Percentiles rank a stretch among this genome's conserved stretches.
These are phyloP conservation scores for Lasioglossum figueresi DNA, from an alignment of 2,888 invertebrate genomes.

Conservation along the genomic window DNA sequence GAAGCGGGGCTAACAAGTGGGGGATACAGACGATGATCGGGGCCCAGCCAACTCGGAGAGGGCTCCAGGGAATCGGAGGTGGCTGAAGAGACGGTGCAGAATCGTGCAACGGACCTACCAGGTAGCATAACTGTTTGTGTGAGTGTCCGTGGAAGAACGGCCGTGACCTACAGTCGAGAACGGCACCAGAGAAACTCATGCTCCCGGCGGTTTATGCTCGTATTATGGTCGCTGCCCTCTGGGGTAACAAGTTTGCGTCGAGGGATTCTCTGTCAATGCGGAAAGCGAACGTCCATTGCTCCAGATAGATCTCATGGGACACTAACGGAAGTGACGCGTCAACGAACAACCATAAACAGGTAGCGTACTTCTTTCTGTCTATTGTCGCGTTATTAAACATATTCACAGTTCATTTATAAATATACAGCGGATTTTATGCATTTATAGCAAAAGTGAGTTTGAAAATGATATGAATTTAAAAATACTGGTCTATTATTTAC, in stretches of 20 bases:
- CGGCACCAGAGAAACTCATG: slow-evolving; percentile 76
- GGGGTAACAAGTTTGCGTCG: slow-evolving; percentile 14
- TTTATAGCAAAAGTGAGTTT: no score
- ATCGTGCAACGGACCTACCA: slow-evolving; percentile 1
- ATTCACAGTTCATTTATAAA: no score
- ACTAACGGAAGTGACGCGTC: not conserved
- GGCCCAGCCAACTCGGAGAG: slow-evolving; percentile 57
- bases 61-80: slow-evolving; percentile 55
- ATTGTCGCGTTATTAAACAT: not conserved
- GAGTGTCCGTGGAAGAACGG: slow-evolving; percentile 55
- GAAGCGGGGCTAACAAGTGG: slow-evolving; percentile 62
- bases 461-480: no score
- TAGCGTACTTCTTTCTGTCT: not conserved
- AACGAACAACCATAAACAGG: not conserved
- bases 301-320: not conserved
- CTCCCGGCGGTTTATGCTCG: slow-evolving; percentile 69
- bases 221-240: slow-evolving; percentile 15
- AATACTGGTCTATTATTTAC: no score
- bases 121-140: not conserved
- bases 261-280: not conserved
- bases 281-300: not conserved
- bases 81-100: slow-evolving; percentile 29
- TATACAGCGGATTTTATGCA: no score
- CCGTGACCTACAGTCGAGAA: slow-evolving; percentile 73
- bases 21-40: slow-evolving; percentile 61